Conservation (phyloP, 1,140 invertebrate species). For the Ips nitidus region DNA sequence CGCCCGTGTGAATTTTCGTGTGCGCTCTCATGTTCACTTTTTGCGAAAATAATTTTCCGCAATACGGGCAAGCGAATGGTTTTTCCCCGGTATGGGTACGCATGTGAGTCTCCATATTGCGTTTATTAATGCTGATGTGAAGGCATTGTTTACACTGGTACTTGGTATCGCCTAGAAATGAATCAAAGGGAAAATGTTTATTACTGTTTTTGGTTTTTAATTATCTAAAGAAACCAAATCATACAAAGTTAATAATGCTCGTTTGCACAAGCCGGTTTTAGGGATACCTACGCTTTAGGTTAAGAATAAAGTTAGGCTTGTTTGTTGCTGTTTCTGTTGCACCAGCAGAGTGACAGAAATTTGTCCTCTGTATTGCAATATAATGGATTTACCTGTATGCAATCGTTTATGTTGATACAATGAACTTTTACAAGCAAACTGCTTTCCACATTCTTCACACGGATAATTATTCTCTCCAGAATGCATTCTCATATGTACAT, state of each 20-base stretch:
- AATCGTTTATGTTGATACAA: slow-evolving; percentile 30
- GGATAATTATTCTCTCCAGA: slow-evolving; percentile 30
- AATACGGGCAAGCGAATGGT: slow-evolving; percentile 60
- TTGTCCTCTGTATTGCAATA: not conserved
- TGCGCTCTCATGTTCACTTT: slow-evolving; percentile 64
- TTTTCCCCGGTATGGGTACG: slow-evolving; percentile 63
- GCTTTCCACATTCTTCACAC: slow-evolving; percentile 32
- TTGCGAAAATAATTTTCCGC: slow-evolving; percentile 58
- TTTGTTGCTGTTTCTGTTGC: too few species aligned
- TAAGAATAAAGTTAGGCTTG: too few species aligned
- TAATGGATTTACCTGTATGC: slow-evolving; percentile 20
- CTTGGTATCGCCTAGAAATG: slow-evolving; percentile 27
- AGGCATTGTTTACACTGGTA: slow-evolving; percentile 33
- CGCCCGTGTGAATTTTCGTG: slow-evolving; percentile 51
- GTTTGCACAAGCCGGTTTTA: not conserved
- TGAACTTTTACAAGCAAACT: slow-evolving; percentile 26
- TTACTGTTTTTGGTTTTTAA: not conserved
- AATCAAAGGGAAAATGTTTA: not conserved
- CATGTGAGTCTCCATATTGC: slow-evolving; percentile 31
- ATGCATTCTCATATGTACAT: slow-evolving; percentile 30
- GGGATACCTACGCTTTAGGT: too few species aligned
- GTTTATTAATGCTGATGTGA: slow-evolving; percentile 28
- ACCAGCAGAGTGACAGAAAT: too few species aligned
- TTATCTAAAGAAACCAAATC: not conserved
- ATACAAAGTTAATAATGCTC: not conserved